phyloP scores from a whole-genome alignment of 2,888 invertebrate genomes.

The Rugalucina vietnamica region DNA sequence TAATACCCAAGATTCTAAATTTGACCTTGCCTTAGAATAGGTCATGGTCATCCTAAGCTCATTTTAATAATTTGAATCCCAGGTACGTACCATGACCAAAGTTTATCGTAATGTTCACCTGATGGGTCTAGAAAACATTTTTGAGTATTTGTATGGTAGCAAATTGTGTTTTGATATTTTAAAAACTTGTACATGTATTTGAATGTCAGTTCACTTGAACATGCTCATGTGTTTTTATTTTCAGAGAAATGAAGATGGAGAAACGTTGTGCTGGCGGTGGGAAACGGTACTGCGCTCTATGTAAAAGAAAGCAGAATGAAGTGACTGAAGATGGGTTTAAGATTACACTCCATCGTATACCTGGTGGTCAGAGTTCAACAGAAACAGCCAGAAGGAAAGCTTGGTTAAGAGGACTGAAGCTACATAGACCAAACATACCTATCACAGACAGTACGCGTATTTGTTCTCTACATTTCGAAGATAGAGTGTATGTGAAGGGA shows the following conservation, averaged over 20 bases:
- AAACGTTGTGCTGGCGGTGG: constrained; percentile 1
- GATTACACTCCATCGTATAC: constrained; percentile 13
- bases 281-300: constrained; percentile 12
- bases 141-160: too few relatives aligned
- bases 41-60: too few relatives aligned
- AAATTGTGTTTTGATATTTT: too few relatives aligned
- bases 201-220: background rate
- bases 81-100: too few relatives aligned
- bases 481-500: constrained; percentile 1
- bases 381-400: constrained; percentile 14
- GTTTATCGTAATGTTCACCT: too few relatives aligned
- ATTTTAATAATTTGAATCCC: too few relatives aligned
- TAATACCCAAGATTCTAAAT: too few relatives aligned
- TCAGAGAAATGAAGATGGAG: background rate
- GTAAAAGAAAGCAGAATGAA: background rate
- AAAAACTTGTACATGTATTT: background rate
- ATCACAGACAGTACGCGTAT: background rate
- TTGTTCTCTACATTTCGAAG: background rate
- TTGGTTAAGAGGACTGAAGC: constrained; percentile 17
- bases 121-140: too few relatives aligned
- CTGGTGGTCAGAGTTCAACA: background rate
- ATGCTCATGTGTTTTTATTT: background rate
- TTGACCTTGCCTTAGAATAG: too few relatives aligned
- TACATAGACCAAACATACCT: background rate
- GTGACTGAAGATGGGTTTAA: constrained; percentile 7